These are phyloP conservation scores for Channa maculata DNA, from an alignment of 2,113 vertebrate genomes.

Conservation along the genomic window DNA sequence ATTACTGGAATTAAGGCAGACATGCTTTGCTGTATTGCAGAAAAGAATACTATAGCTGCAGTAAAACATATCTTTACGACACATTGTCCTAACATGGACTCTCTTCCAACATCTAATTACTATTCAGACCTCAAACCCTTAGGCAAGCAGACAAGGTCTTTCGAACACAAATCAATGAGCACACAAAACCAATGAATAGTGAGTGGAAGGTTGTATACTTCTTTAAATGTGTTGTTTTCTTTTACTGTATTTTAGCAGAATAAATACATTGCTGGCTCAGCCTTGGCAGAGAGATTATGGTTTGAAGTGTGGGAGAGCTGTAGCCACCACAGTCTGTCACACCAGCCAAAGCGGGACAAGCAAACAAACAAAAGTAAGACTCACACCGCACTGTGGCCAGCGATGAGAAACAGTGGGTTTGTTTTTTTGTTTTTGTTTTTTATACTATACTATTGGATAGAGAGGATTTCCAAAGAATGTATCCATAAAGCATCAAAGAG, in stretches of 20 bases:
- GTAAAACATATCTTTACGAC: background rate
- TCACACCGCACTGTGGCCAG: constrained; percentile 20
- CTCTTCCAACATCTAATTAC: constrained; percentile 12
- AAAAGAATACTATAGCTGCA: background rate
- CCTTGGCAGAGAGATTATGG: constrained; percentile 7
- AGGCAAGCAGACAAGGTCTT: constrained; percentile 12
- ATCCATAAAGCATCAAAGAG: too few relatives aligned
- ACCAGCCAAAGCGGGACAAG: constrained; percentile 8
- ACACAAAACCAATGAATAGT: constrained; percentile 29
- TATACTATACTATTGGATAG: too few relatives aligned
- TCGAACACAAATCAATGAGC: constrained; percentile 26
- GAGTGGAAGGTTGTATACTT: constrained; percentile 12
- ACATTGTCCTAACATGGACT: constrained; percentile 5
- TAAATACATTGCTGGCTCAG: constrained; percentile 39
- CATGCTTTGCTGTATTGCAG: background rate
- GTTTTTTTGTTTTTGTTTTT: too few relatives aligned
- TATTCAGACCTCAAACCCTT: constrained; percentile 6
- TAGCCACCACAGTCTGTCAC: constrained; percentile 8
- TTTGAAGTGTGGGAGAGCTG: constrained; percentile 23
- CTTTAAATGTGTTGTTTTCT: constrained; percentile 6
- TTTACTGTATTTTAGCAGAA: constrained; percentile 17
- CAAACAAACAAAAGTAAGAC: constrained; percentile 31
- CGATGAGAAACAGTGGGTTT: background rate
- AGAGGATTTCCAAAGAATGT: too few relatives aligned
- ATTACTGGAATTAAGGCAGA: background rate